Conservation (phyloP, 2,888 invertebrate species). For the Hyppa rectilinea region DNA sequence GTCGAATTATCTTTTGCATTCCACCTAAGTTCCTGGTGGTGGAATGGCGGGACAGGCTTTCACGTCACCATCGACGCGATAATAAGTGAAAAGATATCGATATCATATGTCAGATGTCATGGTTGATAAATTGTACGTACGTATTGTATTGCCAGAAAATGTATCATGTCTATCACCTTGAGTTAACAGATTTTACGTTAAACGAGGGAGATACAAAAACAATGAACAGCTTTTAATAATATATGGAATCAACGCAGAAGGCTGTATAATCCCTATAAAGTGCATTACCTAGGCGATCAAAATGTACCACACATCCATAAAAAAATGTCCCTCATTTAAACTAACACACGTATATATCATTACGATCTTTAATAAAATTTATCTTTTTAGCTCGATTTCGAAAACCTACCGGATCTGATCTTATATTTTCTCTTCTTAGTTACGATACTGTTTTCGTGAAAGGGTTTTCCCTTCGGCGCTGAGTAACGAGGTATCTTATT, state of each 20-base stretch:
- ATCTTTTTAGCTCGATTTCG: conserved; percentile 11
- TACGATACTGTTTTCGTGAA: conserved; percentile 55
- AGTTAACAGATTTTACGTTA: not conserved
- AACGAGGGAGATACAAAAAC: not conserved
- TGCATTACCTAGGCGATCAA: not conserved
- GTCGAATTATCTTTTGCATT: not conserved
- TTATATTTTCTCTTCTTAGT: conserved; percentile 42
- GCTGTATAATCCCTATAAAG: not conserved
- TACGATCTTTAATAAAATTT: not conserved
- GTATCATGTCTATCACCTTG: not conserved
- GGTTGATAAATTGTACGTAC: not conserved
- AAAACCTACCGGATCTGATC: conserved; percentile 17
- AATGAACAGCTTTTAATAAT: too few relatives aligned
- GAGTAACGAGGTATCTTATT: conserved; percentile 62
- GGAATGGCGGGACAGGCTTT: too few relatives aligned
- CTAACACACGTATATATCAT: not conserved
- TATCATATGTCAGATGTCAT: not conserved
- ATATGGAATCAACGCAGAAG: not conserved
- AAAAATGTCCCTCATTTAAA: not conserved
- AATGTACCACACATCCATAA: too few relatives aligned
- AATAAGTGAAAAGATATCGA: too few relatives aligned
- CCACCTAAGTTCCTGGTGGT: too few relatives aligned
- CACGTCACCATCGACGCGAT: too few relatives aligned
- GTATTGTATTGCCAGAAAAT: not conserved
- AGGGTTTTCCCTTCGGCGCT: conserved; percentile 55